Evolutionary conservation across 1,140 invertebrate genomes (phyloP), one percentile per base, ranked within the genome.

Genomic region (Sarcophaga peregrina): DNA sequence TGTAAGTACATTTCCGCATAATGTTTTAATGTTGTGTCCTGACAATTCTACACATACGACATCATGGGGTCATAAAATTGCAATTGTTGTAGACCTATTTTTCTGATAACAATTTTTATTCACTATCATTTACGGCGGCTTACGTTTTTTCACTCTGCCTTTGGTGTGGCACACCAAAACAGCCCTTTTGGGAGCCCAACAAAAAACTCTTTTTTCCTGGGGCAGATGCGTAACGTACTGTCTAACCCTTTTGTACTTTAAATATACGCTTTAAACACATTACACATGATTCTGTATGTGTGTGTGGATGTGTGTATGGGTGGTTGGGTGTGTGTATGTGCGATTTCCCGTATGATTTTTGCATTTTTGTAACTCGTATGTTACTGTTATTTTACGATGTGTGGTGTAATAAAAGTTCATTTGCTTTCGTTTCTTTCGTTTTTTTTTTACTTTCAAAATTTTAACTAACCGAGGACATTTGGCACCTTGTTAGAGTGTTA

Each of bases 331-430:
- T 13, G 1, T 10, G 13, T 7, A 0, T 62, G 52, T 54, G 52
- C 4, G 52, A 5, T 54, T 5, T 54, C 15, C 52, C 15, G 25
- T 68, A 25, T 68, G 62, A 68, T 68, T 68, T 68, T 25, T 68
- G 62, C 62, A 68, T 68, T 37, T 37, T 15, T 17, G 9, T 62
- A 15, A 8, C 74, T 48, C 74, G 47, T 76, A 76, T 76, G 74
- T 76, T 76, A 76, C n/a, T 11, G 74, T 76, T 76, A 76, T 76
- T 76, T 76, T 76, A 76, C 74, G 74, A 76, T 46, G 74, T 76
- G 74, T 76, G 45, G 7, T 76, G 45, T 76, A 76, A 76, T 76
- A 76, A 76, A 76, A 76, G 74, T 76, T 76, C 74, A 76, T 48
- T 48, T 48, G 73, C 5, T 13, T 0, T 7, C 2, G 13, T n/a